Base-by-base conservation (phyloP, 2,797 vertebrate species). In the Gephyroberyx darwinii region DNA sequence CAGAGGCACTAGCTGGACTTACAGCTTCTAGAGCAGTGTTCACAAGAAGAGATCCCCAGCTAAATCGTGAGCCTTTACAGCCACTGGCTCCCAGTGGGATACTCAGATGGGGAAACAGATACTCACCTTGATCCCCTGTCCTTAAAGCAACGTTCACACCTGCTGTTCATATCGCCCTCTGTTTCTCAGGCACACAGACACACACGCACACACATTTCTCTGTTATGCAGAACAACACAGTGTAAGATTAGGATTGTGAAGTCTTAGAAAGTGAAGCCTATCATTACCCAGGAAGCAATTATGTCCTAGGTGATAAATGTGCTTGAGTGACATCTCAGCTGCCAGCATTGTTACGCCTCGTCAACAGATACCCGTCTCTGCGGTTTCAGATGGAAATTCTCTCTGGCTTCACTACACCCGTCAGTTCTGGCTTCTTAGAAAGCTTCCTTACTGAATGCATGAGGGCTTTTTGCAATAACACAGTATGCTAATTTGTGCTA, bases 341-440 rank as follows among this genome's bases (percentile, higher is more conserved):
- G 86, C 87, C 90, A 90, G 76, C 64, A 68, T 66, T 63, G 83
- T 82, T 83, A 72, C 39, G 68, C 75, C 75, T 88, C 83, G 85
- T 84, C 84, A 80, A 69, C 65, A 77, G 33, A 76, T 51, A 62
- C 64, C 22, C 13, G 20, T 82, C 86, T 84, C 80, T 2, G 8
- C 74, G 56, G 78, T 56, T 80, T 68, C 77, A 71, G 73, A 80
- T 82, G 71, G 74, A 88, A 76, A 84, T 78, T 69, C 75, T 56
- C 62, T 78, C 65, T 17, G 69, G 74, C 78, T 82, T 69, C 71
- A 71, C 78, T 65, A 71, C 81, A 83, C 74, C 71, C 69, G 70
- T 85, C 65, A 64, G 66, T 66, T 83, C 62, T 75, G 3, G 20
- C 69, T 71, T 77, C 65, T 63, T 62, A 35, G 30, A 63, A 76